Base-by-base conservation (phyloP, 2,113 vertebrate species). In the Zapornia atra region DNA sequence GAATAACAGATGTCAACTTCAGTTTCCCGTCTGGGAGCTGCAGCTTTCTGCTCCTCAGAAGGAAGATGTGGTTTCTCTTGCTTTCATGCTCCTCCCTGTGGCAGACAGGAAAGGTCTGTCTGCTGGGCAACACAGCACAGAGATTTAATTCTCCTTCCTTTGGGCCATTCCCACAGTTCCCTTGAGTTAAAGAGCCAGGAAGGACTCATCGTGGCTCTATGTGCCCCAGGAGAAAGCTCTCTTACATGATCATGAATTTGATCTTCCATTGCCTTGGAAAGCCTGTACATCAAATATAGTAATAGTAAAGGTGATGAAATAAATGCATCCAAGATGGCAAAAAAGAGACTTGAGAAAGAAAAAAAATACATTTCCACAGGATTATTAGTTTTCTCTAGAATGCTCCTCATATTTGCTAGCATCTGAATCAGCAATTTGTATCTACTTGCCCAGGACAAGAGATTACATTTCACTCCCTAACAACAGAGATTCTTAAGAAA, bases 61-160 rank as follows among this genome's bases (percentile, higher is more conserved):
- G 20, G 48, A 72, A 16, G 75, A 93, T 54, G 50, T 13, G 26
- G 24, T 11, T 93, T 90, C 78, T 51, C 84, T 85, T 82, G 89
- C 70, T 96, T 88, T 56, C 93, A 68, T 77, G 90, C 96, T 94
- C 92, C 96, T 95, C 84, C 90, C 94, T 90, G 92, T 40, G 90
- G 90, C 90, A 88, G 82, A 92, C 82, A 87, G 71, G 50, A 54
- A 73, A 88, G 85, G 71, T 31, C 85, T 54, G 11, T 8, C 28
- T 75, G 69, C 72, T 66, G 83, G 36, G 31, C 87, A 91, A 48
- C 80, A 83, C 25, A 86, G 77, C 46, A 10, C 5, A n/a, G 38
- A 61, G 25, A 6, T 19, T 31, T 26, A 0, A 24, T 42, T 11
- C 8, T 9, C 40, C 29, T 61, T 65, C 54, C 11, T 5, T 6